Conservation (phyloP, 1,140 invertebrate species). For the Helicoverpa zea region DNA sequence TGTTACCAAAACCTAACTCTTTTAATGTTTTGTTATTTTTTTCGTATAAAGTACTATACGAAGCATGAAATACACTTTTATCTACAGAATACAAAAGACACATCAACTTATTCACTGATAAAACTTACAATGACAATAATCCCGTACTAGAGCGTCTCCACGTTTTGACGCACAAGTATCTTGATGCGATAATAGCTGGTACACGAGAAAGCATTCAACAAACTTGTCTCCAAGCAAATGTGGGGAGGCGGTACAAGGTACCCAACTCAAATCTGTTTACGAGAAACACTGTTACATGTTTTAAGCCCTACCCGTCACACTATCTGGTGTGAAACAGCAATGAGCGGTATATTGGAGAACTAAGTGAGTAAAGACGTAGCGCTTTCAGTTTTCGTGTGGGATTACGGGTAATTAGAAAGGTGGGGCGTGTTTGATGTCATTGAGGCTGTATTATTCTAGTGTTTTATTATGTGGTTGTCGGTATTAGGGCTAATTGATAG, state of each 20-base stretch:
- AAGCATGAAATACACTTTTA: no score
- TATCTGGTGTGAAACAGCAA: constrained; percentile 39
- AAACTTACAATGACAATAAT: constrained; percentile 34
- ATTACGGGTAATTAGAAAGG: constrained; percentile 39
- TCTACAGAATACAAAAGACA: not conserved
- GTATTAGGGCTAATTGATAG: not conserved
- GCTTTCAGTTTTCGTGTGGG: not conserved
- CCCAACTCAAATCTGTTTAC: constrained; percentile 73
- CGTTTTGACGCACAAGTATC: constrained; percentile 53
- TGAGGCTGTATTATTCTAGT: not conserved
- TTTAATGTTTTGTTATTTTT: no score
- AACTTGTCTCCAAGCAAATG: constrained; percentile 67
- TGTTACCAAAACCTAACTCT: no score
- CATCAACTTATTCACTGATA: not conserved
- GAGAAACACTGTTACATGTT: constrained; percentile 64
- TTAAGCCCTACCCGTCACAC: constrained; percentile 68
- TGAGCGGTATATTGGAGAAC: constrained; percentile 4
- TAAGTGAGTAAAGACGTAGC: constrained; percentile 13
- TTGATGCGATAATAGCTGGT: constrained; percentile 77
- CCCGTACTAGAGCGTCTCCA: not conserved
- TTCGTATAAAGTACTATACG: no score
- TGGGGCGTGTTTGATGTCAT: not conserved
- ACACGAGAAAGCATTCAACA: constrained; percentile 79
- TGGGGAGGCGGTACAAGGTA: constrained; percentile 54
- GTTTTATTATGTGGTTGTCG: not conserved